These are phyloP conservation scores for Pseudomyrmex dendroicus DNA, from an alignment of 1,140 invertebrate genomes.

Conservation along the genomic window DNA sequence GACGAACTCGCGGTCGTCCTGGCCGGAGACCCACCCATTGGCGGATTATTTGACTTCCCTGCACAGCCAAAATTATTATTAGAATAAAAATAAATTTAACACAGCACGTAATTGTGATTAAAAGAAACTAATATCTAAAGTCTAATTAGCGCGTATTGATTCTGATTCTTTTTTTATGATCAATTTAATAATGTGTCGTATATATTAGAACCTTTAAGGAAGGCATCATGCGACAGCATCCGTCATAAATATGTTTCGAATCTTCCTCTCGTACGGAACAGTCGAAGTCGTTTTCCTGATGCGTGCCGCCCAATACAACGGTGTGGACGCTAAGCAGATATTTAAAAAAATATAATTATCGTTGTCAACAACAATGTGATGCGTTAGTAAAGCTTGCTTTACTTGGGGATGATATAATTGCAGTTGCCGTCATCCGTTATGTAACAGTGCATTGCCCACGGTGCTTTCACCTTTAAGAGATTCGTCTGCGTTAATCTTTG, in stretches of 20 bases:
- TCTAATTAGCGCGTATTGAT: too few relatives aligned
- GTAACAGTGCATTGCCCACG: conserved; percentile 87
- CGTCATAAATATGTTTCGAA: conserved; percentile 87
- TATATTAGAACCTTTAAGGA: conserved; percentile 85
- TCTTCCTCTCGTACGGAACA: conserved; percentile 85
- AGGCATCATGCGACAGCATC: conserved; percentile 88
- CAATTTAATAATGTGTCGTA: neutral
- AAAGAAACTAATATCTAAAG: too few relatives aligned
- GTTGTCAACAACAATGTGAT: neutral
- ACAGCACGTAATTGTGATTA: too few relatives aligned
- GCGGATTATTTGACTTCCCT: conserved; percentile 15
- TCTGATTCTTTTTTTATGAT: neutral
- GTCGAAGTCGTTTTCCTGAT: conserved; percentile 89
- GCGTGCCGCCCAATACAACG: conserved; percentile 91
- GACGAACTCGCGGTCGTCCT: conserved; percentile 87
- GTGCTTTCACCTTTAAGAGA: conserved; percentile 86
- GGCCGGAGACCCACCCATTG: conserved; percentile 92
- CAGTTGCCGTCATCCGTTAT: conserved; percentile 86
- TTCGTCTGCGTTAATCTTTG: neutral
- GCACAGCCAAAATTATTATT: neutral
- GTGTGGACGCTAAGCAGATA: conserved; percentile 85
- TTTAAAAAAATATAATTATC: conserved; percentile 7
- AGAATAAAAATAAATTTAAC: too few relatives aligned
- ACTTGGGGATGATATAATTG: conserved; percentile 92
- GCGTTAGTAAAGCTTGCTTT: conserved; percentile 62